Evolutionary conservation across 2,888 invertebrate species (phyloP).

Genomic region (Minunthozetes semirufus): DNA sequence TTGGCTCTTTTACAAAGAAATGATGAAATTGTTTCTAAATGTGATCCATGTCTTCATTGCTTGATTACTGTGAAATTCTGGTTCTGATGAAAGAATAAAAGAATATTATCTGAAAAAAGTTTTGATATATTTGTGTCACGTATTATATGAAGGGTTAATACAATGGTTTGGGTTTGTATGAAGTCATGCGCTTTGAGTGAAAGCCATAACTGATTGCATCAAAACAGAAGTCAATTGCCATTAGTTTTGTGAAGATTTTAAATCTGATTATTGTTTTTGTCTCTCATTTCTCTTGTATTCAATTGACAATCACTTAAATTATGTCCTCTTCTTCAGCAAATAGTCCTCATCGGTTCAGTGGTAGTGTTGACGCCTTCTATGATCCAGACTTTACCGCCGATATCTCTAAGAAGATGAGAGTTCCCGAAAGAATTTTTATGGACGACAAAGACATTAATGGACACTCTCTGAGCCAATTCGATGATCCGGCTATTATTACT

Average conservation of each 20-base stretch:
- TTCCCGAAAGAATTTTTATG: slow-evolving; percentile 70
- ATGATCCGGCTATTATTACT: slow-evolving; percentile 37
- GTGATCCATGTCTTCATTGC: no score
- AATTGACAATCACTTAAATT: background rate
- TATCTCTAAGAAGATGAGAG: slow-evolving; percentile 72
- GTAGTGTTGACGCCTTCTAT: slow-evolving; percentile 45
- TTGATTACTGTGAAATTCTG: no score
- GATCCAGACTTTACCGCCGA: slow-evolving; percentile 69
- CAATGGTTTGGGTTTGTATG: background rate
- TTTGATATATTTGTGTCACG: no score
- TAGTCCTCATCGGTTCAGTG: background rate
- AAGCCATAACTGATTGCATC: background rate
- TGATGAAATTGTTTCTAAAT: no score
- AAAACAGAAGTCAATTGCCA: background rate
- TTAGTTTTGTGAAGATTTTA: no score
- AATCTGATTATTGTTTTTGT: background rate
- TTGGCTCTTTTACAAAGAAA: no score
- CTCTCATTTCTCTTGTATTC: background rate
- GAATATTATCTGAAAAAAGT: no score
- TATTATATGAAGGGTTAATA: no score
- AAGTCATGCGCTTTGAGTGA: background rate
- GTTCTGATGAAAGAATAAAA: no score
- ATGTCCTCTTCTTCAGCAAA: background rate
- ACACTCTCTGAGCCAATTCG: slow-evolving; percentile 29
- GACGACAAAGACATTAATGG: slow-evolving; percentile 46